Percentiles rank a stretch among this genome's conserved stretches.
Evolutionary conservation across 2,888 invertebrate genomes (phyloP).

Genomic region (Anoplius nigerrimus): DNA sequence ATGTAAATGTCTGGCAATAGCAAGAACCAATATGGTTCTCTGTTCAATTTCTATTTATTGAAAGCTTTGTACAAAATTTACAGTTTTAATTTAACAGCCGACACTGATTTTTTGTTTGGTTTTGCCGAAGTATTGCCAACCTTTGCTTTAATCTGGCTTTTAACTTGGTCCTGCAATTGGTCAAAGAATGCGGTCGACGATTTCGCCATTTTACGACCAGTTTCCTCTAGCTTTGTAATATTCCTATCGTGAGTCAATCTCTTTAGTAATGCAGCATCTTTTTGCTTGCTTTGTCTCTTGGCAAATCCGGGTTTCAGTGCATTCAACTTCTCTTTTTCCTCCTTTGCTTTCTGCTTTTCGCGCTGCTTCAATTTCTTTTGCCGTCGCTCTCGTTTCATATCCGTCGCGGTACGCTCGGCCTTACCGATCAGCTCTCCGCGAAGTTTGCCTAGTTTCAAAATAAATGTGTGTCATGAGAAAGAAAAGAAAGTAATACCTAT

Average conservation of each 20-base stretch:
- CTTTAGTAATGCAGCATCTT: constrained; percentile 79
- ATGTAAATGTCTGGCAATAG: neutral
- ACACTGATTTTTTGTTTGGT: constrained; percentile 70
- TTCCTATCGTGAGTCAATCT: constrained; percentile 81
- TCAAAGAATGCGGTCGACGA: constrained; percentile 91
- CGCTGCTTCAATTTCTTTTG: constrained; percentile 89
- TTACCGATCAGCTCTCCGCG: constrained; percentile 80
- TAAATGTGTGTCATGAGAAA: constrained; percentile 1
- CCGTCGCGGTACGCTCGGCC: constrained; percentile 89
- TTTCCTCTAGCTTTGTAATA: constrained; percentile 77
- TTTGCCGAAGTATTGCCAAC: constrained; percentile 60
- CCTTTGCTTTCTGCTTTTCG: constrained; percentile 76
- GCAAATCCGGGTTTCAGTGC: constrained; percentile 76
- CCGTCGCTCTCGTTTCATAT: constrained; percentile 91
- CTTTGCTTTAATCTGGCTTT: constrained; percentile 77
- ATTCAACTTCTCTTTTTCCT: constrained; percentile 71
- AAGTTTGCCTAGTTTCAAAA: constrained; percentile 68
- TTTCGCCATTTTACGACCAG: constrained; percentile 77
- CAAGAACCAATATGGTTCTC: neutral
- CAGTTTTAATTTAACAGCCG: constrained; percentile 81
- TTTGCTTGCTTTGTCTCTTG: constrained; percentile 78
- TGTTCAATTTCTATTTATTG: constrained; percentile 17
- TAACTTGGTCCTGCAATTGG: constrained; percentile 87
- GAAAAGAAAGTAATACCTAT: neutral
- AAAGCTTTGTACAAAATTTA: constrained; percentile 68